Evolutionary conservation across 2,888 invertebrate species (phyloP).

Genomic region (Sarcophaga carnaria): DNA sequence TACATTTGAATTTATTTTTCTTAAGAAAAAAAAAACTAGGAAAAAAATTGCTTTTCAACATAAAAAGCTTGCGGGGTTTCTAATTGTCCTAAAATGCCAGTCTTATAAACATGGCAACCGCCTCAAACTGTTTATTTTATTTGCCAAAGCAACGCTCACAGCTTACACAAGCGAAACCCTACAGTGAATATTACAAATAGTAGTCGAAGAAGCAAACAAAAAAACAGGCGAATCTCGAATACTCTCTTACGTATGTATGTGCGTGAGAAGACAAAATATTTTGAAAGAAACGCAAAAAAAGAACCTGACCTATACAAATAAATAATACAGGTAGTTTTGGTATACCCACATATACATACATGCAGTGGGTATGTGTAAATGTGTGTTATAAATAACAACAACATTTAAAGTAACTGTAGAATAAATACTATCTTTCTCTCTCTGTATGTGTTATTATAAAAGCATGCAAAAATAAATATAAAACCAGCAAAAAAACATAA

Average conservation of each 20-base stretch:
- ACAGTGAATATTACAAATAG: slow-evolving; percentile 27
- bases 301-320: slow-evolving; percentile 27
- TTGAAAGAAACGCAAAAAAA: background rate
- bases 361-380: too few relatives aligned
- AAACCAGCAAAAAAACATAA: slow-evolving; percentile 3
- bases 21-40: background rate
- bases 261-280: background rate
- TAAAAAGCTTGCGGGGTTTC: slow-evolving; percentile 53
- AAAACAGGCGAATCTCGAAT: background rate
- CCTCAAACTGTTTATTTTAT: background rate
- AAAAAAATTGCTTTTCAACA: background rate
- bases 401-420: background rate
- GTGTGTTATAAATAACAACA: too few relatives aligned
- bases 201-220: background rate
- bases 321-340: background rate
- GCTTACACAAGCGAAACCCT: slow-evolving; percentile 26
- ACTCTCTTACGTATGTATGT: slow-evolving; percentile 1
- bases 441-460: background rate
- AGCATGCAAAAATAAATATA: background rate
- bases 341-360: too few relatives aligned
- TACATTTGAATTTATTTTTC: background rate
- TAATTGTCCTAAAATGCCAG: slow-evolving; percentile 54
- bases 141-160: too few relatives aligned
- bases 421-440: background rate
- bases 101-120: slow-evolving; percentile 42